phyloP scores from a whole-genome alignment of 2,797 vertebrate genomes.

The Darevskia mixta region DNA sequence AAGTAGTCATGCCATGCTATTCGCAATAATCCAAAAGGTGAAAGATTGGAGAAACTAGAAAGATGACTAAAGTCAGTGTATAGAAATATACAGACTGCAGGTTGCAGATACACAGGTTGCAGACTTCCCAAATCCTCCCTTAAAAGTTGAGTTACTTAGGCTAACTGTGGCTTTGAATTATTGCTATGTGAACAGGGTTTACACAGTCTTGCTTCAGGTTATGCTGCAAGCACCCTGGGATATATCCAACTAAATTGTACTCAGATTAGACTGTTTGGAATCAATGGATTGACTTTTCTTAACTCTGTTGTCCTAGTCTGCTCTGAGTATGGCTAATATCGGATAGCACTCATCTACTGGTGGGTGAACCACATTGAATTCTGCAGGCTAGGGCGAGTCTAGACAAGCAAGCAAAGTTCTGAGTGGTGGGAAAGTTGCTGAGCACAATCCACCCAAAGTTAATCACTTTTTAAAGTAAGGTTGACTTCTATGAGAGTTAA shows the following conservation, averaged over 20 bases:
- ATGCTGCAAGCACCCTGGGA: no score
- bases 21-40: not conserved
- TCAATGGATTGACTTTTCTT: no score
- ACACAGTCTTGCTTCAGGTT: not conserved
- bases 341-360: no score
- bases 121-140: not conserved
- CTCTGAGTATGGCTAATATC: no score
- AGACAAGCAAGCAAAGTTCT: not conserved
- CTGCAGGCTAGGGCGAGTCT: not conserved
- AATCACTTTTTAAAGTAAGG: not conserved
- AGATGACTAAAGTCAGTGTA: no score
- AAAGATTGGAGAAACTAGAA: not conserved
- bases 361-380: not conserved
- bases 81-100: no score
- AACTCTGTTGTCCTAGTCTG: no score
- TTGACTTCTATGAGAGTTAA: not conserved
- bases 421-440: not conserved
- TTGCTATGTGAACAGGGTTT: not conserved
- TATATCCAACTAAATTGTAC: no score
- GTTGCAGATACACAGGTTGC: not conserved
- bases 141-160: not conserved
- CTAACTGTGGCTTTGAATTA: not conserved
- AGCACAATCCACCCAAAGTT: not conserved
- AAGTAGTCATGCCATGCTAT: no score
- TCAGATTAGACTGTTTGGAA: no score